Percentiles rank a stretch among this genome's conserved stretches.
These are phyloP conservation scores for Lepetodrilus schrolli DNA, from an alignment of 2,888 invertebrate species.

Conservation along the genomic window DNA sequence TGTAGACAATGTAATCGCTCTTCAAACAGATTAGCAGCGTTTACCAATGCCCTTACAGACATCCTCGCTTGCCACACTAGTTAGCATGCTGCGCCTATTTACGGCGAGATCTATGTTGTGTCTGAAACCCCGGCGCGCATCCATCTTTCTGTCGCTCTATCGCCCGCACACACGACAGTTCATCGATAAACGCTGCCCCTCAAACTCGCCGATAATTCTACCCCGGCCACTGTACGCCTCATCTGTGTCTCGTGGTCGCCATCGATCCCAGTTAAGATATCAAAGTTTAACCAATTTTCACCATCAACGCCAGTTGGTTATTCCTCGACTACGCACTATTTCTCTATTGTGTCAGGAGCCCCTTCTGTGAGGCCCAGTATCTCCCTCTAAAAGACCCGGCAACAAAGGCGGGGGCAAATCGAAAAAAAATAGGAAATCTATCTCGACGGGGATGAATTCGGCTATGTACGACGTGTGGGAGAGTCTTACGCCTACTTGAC, in stretches of 20 bases:
- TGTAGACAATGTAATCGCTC: too few relatives aligned
- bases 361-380: too few relatives aligned
- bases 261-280: constrained; percentile 13
- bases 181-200: constrained; percentile 10
- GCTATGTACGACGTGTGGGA: background rate
- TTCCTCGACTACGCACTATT: background rate
- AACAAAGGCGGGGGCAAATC: background rate
- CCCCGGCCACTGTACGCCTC: background rate
- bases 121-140: background rate
- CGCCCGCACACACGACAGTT: background rate
- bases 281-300: constrained; percentile 14
- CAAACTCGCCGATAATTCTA: background rate
- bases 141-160: background rate
- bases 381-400: background rate
- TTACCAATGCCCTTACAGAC: too few relatives aligned
- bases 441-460: background rate
- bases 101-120: too few relatives aligned
- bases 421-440: background rate
- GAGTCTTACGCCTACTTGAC: background rate
- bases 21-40: too few relatives aligned
- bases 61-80: too few relatives aligned
- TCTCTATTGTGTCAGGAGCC: background rate
- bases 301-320: background rate
- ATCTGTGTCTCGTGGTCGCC: background rate
- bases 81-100: too few relatives aligned